phyloP scores from a whole-genome alignment of 2,113 vertebrate genomes.

The Sylvia atricapilla region DNA sequence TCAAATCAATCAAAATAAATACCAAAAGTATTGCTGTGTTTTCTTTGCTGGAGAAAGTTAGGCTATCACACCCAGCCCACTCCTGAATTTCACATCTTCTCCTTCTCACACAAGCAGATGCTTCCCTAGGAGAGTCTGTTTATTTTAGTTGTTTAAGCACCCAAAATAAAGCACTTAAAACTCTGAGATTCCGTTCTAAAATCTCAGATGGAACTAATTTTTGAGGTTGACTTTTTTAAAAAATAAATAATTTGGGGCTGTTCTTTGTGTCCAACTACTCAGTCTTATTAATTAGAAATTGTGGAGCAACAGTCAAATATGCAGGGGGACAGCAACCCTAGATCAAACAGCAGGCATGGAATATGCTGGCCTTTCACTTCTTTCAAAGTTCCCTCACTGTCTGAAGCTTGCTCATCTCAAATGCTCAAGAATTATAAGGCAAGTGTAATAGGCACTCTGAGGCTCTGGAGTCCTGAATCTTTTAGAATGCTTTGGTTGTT shows the following conservation, averaged over 20 bases:
- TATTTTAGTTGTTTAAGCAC: neutral
- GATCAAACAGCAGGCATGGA: neutral
- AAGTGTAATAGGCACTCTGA: neutral
- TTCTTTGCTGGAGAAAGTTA: neutral
- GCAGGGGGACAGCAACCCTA: neutral
- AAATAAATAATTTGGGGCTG: rapidly evolving
- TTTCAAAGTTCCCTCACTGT: neutral
- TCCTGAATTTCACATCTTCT: neutral
- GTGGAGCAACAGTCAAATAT: neutral
- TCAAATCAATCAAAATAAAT: neutral
- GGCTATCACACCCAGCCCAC: neutral
- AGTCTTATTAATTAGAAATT: neutral
- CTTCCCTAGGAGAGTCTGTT: neutral
- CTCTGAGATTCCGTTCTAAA: neutral
- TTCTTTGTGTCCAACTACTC: neutral
- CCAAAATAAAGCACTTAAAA: neutral
- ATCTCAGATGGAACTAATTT: neutral
- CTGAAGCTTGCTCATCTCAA: neutral
- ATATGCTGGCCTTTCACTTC: neutral
- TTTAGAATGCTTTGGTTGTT: neutral
- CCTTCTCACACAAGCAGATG: neutral
- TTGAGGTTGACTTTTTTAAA: neutral
- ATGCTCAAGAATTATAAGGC: neutral
- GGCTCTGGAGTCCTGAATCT: neutral
- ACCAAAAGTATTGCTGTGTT: neutral